Conservation (phyloP, 1,140 invertebrate species). For the Sitophilus oryzae region DNA sequence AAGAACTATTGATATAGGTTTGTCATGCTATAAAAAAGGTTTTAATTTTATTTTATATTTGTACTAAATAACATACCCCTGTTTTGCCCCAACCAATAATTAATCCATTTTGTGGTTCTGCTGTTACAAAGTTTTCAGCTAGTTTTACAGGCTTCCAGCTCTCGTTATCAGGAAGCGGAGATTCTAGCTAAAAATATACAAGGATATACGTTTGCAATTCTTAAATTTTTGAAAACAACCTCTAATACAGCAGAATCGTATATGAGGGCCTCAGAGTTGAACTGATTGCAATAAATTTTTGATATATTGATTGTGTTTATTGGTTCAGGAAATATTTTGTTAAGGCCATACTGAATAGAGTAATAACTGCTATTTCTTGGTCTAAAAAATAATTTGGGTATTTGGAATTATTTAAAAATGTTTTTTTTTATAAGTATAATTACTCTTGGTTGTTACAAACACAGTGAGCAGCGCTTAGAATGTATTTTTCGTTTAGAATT, state of each 20-base stretch:
- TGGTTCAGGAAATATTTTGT: constrained; percentile 18
- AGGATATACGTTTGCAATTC: not conserved
- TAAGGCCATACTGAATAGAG: constrained; percentile 27
- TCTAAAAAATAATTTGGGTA: constrained; percentile 11
- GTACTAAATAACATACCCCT: constrained; percentile 14
- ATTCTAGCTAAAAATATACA: constrained; percentile 14
- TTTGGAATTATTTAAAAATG: not conserved
- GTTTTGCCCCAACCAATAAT: constrained; percentile 26
- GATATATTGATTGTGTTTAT: constrained; percentile 19
- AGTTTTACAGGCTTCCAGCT: constrained; percentile 20
- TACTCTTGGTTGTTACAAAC: constrained; percentile 19
- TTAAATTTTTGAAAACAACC: constrained; percentile 5
- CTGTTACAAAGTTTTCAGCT: constrained; percentile 17
- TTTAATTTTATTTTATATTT: not conserved
- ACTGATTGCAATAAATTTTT: constrained; percentile 23
- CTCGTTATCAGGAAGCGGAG: constrained; percentile 14
- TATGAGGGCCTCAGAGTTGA: constrained; percentile 18
- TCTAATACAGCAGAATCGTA: constrained; percentile 25
- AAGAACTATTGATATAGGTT: constrained; percentile 13
- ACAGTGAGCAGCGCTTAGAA: constrained; percentile 35
- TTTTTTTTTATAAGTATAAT: not conserved
- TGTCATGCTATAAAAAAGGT: constrained; percentile 16
- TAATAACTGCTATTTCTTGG: constrained; percentile 16
- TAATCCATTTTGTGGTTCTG: constrained; percentile 10
- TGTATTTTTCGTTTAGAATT: constrained; percentile 29